A percentile compares a stretch with the other conserved stretches of the same genome.
Evolutionary conservation across 2,888 invertebrate genomes (phyloP).

Genomic region (Petrolisthes manimaculis): DNA sequence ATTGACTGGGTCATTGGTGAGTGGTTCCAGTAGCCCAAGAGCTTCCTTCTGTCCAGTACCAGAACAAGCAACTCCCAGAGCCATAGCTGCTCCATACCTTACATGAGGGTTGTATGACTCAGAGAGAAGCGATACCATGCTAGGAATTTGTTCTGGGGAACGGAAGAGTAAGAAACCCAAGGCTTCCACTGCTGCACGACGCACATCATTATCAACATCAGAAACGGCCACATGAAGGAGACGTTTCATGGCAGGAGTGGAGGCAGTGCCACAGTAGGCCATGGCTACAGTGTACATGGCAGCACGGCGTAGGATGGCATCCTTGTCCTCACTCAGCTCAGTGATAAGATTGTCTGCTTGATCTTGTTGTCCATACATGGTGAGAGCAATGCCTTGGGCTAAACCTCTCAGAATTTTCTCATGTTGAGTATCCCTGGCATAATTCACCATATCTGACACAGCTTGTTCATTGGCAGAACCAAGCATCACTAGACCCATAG

Average conservation of each 20-base stretch:
- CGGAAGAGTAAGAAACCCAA: constrained; percentile 96
- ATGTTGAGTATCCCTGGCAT: constrained; percentile 84
- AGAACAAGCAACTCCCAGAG: constrained; percentile 97
- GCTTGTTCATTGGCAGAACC: constrained; percentile 89
- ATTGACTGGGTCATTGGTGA: constrained; percentile 98
- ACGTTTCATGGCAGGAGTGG: constrained; percentile 87
- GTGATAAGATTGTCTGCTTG: constrained; percentile 95
- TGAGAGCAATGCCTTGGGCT: constrained; percentile 95
- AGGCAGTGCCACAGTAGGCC: constrained; percentile 98
- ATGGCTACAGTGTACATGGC: constrained; percentile 98
- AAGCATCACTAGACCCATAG: constrained; percentile 99
- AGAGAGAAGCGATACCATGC: constrained; percentile 94
- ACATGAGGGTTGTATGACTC: constrained; percentile 99
- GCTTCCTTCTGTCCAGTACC: constrained; percentile 81
- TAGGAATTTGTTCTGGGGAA: constrained; percentile 94
- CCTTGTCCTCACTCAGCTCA: constrained; percentile 88
- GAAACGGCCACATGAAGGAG: constrained; percentile 96
- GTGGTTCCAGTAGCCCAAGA: constrained; percentile 93
- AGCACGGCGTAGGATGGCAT: constrained; percentile 75
- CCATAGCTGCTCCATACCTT: constrained; percentile 99
- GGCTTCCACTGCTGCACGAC: constrained; percentile 98
- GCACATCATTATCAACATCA: constrained; percentile 98
- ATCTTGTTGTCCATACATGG: constrained; percentile 96
- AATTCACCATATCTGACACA: constrained; percentile 90
- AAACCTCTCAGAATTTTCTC: constrained; percentile 98